Evolutionary conservation across 2,888 invertebrate genomes (phyloP), one percentile per base, ranked within the genome.

Genomic region (Tinea trinotella): DNA sequence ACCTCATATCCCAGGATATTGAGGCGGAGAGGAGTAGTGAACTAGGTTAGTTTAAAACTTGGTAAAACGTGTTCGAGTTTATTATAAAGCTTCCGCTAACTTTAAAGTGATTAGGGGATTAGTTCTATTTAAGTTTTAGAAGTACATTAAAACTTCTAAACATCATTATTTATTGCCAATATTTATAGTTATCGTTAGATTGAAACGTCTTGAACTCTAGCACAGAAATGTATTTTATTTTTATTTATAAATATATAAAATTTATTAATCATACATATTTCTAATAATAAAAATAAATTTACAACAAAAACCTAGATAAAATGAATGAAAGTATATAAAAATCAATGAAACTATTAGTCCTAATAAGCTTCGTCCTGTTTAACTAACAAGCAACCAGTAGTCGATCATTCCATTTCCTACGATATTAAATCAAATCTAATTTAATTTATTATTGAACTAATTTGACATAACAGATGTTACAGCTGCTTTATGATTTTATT

Each of bases 1-100:
- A 78, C 22, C 65, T 83, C 55, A 66, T 79, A 59, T 76, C 80
- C 56, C 80, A 78, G 59, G 65, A 66, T n/a, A 79, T 81, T 15
- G 83, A 82, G 53, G 82, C 82, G 2, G 82, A 55, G 24, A 53
- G 53, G 15, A 54, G 48, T 30, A 54, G 24, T 46, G 55, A 54
- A 52, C 34, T 55, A 46, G 57, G 53, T 57, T 13, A 19, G 56
- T 53, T 18, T 36, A 13, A 54, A 30, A 30, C 22, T 22, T 22
- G 22, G 22, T 22, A 5, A 7, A 30, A 12, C 17, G 9, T 40
- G 13, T 40, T 40, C 1, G 13, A 40, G 5, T 36, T 36, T 5
- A 17, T 17, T 40, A 10, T 40, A 40, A 30, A 30, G n/a, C 30
- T 30, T 30, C 30, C n/a, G 7, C 2, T 30, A 30, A 30, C 30